phyloP scores from a whole-genome alignment of 2,888 invertebrate species.

The Dolichopus griseipennis region DNA sequence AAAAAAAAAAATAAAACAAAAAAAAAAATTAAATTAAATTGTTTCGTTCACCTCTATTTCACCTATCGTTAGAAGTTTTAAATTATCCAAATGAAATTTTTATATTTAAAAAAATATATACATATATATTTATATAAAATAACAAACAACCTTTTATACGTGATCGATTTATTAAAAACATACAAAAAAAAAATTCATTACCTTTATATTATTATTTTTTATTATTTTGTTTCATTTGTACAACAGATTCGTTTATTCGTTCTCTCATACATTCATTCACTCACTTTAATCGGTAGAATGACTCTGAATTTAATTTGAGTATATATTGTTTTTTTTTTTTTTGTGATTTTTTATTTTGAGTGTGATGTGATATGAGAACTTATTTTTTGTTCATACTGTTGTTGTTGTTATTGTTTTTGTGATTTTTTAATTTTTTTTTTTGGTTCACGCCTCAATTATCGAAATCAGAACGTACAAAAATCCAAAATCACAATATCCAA shows the following conservation, averaged over 20 bases:
- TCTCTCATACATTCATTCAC: background rate
- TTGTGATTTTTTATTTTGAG: no score
- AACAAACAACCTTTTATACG: background rate
- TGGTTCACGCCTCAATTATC: no score
- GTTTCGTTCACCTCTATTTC: conserved; percentile 6
- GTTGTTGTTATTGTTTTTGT: no score
- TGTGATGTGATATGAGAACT: no score
- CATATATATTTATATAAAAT: background rate
- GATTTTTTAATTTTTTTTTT: no score
- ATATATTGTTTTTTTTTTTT: background rate
- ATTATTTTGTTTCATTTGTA: no score
- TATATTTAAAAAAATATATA: background rate
- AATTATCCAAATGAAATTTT: background rate
- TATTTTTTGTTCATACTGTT: no score
- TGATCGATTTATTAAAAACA: background rate
- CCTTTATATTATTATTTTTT: background rate
- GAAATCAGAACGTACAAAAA: no score
- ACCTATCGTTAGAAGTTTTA: background rate
- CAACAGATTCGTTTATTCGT: no score
- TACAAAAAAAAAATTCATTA: no score
- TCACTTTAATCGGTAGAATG: background rate
- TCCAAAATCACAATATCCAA: no score
- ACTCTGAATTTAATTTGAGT: background rate
- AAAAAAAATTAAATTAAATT: background rate
- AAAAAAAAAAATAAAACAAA: background rate